These are phyloP conservation scores for Hydrocynus forskahlii DNA, from an alignment of 2,797 vertebrate genomes.

Conservation along the genomic window DNA sequence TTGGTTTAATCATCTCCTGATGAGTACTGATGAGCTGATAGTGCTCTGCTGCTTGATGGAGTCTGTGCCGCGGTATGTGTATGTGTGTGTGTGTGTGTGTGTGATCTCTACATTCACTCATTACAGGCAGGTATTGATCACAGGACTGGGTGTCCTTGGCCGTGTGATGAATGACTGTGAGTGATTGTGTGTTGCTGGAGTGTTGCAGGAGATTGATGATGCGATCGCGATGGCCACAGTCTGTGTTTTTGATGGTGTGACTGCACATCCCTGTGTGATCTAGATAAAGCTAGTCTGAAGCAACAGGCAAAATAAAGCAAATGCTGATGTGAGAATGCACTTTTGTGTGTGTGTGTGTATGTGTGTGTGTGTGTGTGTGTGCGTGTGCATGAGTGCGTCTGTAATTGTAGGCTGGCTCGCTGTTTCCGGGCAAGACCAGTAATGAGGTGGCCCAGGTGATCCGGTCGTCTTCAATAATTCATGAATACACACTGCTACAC, in stretches of 20 bases:
- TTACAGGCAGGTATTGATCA: constrained; percentile 49
- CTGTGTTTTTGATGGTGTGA: neutral
- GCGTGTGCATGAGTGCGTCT: constrained; percentile 18
- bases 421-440: constrained; percentile 30
- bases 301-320: constrained; percentile 6
- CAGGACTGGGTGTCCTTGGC: constrained; percentile 45
- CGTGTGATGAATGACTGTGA: constrained; percentile 53
- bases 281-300: neutral
- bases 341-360: neutral
- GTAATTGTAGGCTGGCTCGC: constrained; percentile 45
- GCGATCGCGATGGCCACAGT: neutral
- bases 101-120: constrained; percentile 16
- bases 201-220: constrained; percentile 8
- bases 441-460: constrained; percentile 51
- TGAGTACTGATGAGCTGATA: constrained; percentile 47
- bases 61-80: constrained; percentile 47
- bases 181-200: neutral
- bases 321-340: neutral
- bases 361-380: constrained; percentile 4
- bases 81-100: constrained; percentile 31
- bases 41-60: constrained; percentile 31
- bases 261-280: neutral
- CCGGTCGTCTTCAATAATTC: constrained; percentile 53
- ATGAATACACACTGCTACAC: constrained; percentile 44
- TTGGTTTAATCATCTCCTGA: constrained; percentile 50